Evolutionary conservation across 2,888 invertebrate genomes (phyloP).

Genomic region (Calameuta filiformis): DNA sequence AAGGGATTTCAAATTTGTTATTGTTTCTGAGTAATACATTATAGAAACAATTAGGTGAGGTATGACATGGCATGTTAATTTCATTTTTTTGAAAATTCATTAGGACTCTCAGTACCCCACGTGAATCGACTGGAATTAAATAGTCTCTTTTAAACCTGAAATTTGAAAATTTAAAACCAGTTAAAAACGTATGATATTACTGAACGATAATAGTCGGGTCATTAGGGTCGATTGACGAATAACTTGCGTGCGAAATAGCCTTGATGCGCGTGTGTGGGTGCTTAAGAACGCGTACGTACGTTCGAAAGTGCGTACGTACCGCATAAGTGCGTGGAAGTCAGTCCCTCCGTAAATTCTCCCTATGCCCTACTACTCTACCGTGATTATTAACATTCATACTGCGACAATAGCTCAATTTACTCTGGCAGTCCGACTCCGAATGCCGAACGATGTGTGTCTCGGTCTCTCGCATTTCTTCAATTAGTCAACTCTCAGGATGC

Average conservation of each 20-base stretch:
- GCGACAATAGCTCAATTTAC: constrained; percentile 38
- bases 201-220: constrained; percentile 49
- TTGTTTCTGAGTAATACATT: too few species aligned
- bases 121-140: too few species aligned
- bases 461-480: too few species aligned
- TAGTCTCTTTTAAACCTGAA: too few species aligned
- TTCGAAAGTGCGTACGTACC: neutral
- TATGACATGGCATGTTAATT: too few species aligned
- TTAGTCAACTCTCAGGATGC: too few species aligned
- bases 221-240: constrained; percentile 55
- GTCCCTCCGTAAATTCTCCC: neutral
- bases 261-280: neutral
- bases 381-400: constrained; percentile 2
- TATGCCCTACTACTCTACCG: neutral
- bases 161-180: neutral
- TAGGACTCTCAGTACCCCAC: too few species aligned
- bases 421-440: constrained; percentile 26
- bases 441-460: too few species aligned
- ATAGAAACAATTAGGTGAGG: too few species aligned
- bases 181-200: constrained; percentile 21
- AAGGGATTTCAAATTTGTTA: too few species aligned
- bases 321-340: neutral
- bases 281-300: neutral
- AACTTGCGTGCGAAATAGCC: neutral
- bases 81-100: too few species aligned